phyloP scores from a whole-genome alignment of 2,113 vertebrate genomes.

The Synodontis membranacea region DNA sequence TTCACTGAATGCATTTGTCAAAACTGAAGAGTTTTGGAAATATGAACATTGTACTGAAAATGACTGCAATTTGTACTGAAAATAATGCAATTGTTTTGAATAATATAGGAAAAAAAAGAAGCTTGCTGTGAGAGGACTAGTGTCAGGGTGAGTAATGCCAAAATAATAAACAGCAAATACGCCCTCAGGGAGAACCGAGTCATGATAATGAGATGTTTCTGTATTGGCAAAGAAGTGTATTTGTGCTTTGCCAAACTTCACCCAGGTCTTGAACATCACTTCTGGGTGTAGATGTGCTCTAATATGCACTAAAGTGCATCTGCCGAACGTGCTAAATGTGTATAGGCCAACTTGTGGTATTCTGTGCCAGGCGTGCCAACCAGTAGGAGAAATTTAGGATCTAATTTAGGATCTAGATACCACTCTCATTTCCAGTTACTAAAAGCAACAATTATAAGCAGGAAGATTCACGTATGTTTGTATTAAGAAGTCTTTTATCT shows the following conservation, averaged over 20 bases:
- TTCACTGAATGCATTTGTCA: not conserved
- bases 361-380: not conserved
- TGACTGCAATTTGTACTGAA: not conserved
- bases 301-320: not conserved
- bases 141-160: not conserved
- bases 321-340: not conserved
- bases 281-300: not conserved
- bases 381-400: not conserved
- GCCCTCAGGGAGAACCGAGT: too few relatives aligned
- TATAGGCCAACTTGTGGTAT: not conserved
- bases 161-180: not conserved
- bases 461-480: not conserved
- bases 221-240: too few relatives aligned
- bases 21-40: not conserved
- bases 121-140: not conserved
- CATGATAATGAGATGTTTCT: too few relatives aligned
- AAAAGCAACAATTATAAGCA: not conserved
- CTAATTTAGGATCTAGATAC: too few relatives aligned
- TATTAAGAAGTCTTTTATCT: not conserved
- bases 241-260: too few relatives aligned
- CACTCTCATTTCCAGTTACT: not conserved
- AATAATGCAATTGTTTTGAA: not conserved
- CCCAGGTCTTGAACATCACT: too few relatives aligned
- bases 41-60: not conserved
- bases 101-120: not conserved